These are phyloP conservation scores for Platynereis dumerilii DNA, from an alignment of 2,888 invertebrate genomes.

Conservation along the genomic window DNA sequence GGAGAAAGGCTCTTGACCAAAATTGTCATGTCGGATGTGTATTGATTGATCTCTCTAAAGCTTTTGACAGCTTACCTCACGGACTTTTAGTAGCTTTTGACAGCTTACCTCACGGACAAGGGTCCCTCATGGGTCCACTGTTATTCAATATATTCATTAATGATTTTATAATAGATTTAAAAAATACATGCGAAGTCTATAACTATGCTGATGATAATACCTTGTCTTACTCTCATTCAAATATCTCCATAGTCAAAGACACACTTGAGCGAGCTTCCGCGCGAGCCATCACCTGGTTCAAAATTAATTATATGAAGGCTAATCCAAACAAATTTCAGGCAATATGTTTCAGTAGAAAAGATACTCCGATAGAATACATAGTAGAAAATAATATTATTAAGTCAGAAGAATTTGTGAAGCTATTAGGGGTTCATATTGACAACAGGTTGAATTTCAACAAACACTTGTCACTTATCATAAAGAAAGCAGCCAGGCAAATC, in stretches of 20 bases:
- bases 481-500: background rate
- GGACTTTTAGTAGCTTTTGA: background rate
- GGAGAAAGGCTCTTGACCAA: background rate
- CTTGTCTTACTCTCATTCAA: background rate
- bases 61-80: background rate
- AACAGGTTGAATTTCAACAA: background rate
- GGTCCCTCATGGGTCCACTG: background rate
- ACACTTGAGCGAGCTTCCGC: background rate
- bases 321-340: too few species aligned
- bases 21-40: background rate
- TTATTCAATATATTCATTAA: slow-evolving; percentile 1
- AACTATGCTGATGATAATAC: slow-evolving; percentile 6
- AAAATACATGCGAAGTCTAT: background rate
- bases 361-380: background rate
- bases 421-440: background rate
- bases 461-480: background rate
- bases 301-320: background rate
- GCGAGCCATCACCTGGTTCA: background rate
- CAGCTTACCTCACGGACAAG: slow-evolving; percentile 1
- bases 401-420: background rate
- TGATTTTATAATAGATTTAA: background rate
- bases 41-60: background rate
- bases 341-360: background rate
- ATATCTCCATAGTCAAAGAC: background rate
- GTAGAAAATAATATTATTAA: background rate